phyloP scores from a whole-genome alignment of 2,888 invertebrate genomes.

The Rhabditoides inermis region DNA sequence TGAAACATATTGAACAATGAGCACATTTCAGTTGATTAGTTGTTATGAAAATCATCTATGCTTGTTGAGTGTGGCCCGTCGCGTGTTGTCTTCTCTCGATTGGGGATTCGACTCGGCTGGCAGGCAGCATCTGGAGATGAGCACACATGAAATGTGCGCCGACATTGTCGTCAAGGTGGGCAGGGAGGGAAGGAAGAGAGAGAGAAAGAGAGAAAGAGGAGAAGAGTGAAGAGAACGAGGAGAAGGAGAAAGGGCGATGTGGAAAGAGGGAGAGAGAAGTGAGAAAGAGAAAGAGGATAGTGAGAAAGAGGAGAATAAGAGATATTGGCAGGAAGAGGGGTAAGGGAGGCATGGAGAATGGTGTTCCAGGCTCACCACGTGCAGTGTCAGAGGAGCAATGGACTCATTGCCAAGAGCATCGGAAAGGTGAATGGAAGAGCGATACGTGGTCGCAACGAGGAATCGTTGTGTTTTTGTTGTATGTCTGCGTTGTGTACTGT shows the following conservation, averaged over 20 bases:
- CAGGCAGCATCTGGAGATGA: conserved; percentile 15
- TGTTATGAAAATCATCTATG: no score
- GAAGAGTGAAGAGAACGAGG: neutral
- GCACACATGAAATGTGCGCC: conserved; percentile 37
- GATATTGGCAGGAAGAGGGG: no score
- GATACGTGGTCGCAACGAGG: no score
- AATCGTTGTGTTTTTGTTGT: neutral
- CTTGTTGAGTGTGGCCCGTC: no score
- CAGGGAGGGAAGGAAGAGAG: no score
- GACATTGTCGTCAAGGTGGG: conserved; percentile 38
- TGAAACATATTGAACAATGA: no score
- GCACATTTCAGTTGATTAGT: no score
- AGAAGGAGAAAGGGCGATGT: conserved; percentile 33
- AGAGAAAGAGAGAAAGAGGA: no score
- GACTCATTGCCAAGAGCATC: conserved; percentile 44
- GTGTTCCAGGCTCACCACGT: conserved; percentile 33
- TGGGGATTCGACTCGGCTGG: conserved; percentile 25
- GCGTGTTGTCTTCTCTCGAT: conserved; percentile 29
- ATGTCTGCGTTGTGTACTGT: neutral
- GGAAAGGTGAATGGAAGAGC: conserved; percentile 25
- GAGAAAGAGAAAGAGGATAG: no score
- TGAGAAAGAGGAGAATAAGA: no score
- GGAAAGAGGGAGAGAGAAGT: no score
- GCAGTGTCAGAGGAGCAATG: conserved; percentile 44
- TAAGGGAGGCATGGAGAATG: neutral